These are phyloP conservation scores for Neofelis nebulosa DNA, from an alignment of 2,113 vertebrate genomes.

Conservation along the genomic window DNA sequence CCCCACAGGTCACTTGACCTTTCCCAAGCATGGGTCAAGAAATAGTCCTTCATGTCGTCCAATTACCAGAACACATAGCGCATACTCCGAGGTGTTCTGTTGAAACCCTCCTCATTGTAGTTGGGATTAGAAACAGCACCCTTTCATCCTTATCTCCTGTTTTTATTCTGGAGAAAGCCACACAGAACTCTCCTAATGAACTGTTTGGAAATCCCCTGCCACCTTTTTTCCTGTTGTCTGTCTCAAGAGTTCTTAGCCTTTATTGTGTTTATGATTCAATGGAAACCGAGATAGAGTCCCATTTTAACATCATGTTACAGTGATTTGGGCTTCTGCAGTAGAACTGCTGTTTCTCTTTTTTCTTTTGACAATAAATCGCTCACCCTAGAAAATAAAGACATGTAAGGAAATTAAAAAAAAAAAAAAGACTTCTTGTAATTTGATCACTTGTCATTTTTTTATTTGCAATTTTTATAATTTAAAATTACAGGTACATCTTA, in stretches of 20 bases:
- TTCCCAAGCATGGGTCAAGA: background rate
- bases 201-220: background rate
- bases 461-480: background rate
- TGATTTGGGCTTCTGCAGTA: background rate
- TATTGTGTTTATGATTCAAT: background rate
- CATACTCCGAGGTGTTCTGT: background rate
- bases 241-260: background rate
- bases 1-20: background rate
- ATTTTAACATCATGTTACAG: background rate
- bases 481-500: background rate
- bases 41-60: background rate
- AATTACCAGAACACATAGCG: background rate
- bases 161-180: background rate
- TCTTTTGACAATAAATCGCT: background rate
- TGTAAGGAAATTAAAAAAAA: background rate
- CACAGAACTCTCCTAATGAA: background rate
- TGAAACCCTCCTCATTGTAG: background rate
- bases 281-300: background rate
- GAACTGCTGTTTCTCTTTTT: background rate
- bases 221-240: background rate
- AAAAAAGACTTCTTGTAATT: background rate
- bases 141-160: background rate
- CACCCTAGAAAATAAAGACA: background rate
- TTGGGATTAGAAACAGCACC: background rate
- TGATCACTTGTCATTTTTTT: background rate